Base-by-base conservation (phyloP, 1,140 invertebrate genomes). In the Pararge aegeria region DNA sequence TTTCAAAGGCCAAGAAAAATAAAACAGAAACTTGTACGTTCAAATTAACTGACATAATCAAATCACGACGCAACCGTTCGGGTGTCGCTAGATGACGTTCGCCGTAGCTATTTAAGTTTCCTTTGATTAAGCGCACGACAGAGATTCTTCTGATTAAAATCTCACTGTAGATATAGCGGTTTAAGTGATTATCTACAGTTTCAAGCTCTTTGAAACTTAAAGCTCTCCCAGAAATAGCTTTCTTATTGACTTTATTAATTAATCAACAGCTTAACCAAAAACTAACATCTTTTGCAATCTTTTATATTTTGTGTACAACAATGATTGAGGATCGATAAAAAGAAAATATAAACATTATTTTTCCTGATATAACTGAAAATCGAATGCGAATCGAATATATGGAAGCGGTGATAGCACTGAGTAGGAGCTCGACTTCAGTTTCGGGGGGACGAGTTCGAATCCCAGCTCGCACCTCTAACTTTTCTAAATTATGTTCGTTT, bases 101-200 rank as follows among this genome's bases (percentile, higher is more conserved):
- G 51, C 60, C 53, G 5, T 34, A 55, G 66, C 66, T 69, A 71
- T 70, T 73, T 66, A 71, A 76, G 30, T 34, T 34, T 34, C 30
- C 62, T 76, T 74, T 76, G 74, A 76, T 76, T 68, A 68, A 73
- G 60, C 58, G 55, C 59, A 65, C 64, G 64, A 66, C 64, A 51
- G 61, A 65, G 67, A 73, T 62, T 72, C 70, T 63, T 66, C 68
- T 73, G 73, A 75, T 76, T 72, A 76, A 76, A 76, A 72, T 74
- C 64, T 69, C 61, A 57, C 55, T 64, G 66, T 62, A 42, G 64
- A 61, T 66, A 65, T 55, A 68, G 64, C 55, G 63, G 57, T 59
- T 65, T 27, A 59, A 60, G 52, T 64, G 53, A 60, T 66, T 59
- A 61, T 62, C 68, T 67, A 56, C 30, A 68, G 61, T 67, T 60